phyloP scores from a whole-genome alignment of 2,888 invertebrate genomes.

The Cyclophora punctaria region DNA sequence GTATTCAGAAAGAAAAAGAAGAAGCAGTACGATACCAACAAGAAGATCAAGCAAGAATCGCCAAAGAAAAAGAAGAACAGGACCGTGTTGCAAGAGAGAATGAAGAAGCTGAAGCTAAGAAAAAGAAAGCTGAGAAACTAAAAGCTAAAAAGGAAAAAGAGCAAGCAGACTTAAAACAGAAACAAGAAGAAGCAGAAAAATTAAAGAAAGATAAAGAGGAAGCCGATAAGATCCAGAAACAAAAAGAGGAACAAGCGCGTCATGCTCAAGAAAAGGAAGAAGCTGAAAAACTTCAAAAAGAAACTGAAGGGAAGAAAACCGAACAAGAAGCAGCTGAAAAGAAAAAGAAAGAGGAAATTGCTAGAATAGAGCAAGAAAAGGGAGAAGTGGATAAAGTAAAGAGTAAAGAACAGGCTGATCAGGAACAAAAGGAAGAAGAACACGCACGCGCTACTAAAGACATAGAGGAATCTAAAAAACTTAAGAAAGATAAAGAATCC shows the following conservation, averaged over 20 bases:
- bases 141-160: slow-evolving; percentile 2
- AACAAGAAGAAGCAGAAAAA: slow-evolving; percentile 5
- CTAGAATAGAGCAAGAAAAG: slow-evolving; percentile 5
- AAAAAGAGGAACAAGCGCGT: slow-evolving; percentile 1
- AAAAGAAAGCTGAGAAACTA: neutral
- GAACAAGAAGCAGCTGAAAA: neutral
- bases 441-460: slow-evolving; percentile 9
- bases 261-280: slow-evolving; percentile 6
- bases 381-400: slow-evolving; percentile 6
- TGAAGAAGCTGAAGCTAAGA: neutral
- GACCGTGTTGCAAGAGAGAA: slow-evolving; percentile 1
- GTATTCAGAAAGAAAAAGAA: slow-evolving; percentile 7
- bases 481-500: neutral
- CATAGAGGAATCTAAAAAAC: slow-evolving; percentile 3
- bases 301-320: slow-evolving; percentile 2
- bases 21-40: slow-evolving; percentile 5
- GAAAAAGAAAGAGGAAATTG: slow-evolving; percentile 7
- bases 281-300: slow-evolving; percentile 8
- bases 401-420: slow-evolving; percentile 1
- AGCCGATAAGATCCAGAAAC: slow-evolving; percentile 2
- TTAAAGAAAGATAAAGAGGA: slow-evolving; percentile 5
- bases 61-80: slow-evolving; percentile 4
- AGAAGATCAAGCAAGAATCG: neutral
- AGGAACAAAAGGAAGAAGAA: slow-evolving; percentile 16
- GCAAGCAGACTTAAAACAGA: slow-evolving; percentile 1